These are phyloP conservation scores for Amblyopsis hoosieri DNA, from an alignment of 2,797 vertebrate genomes.

Conservation along the genomic window DNA sequence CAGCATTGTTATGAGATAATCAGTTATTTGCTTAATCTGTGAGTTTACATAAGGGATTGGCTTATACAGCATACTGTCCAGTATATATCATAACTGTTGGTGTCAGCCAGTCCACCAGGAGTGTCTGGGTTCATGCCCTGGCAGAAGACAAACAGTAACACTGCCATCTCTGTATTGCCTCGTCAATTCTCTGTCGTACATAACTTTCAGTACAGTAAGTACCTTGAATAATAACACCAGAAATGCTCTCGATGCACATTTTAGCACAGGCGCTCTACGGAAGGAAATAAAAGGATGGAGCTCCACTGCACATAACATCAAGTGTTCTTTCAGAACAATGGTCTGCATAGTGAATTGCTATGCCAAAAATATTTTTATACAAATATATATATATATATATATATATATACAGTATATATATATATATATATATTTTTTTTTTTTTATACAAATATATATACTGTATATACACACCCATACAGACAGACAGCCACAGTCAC, in stretches of 20 bases:
- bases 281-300: conserved; percentile 52
- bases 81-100: too few species aligned
- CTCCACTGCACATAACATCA: conserved; percentile 8
- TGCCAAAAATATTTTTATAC: conserved; percentile 50
- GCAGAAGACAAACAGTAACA: conserved; percentile 30
- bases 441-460: conserved; percentile 8
- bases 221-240: conserved; percentile 47
- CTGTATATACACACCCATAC: too few species aligned
- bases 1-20: too few species aligned
- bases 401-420: too few species aligned
- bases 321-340: conserved; percentile 46
- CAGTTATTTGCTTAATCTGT: too few species aligned
- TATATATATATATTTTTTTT: too few species aligned
- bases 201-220: conserved; percentile 16
- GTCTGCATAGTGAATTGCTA: conserved; percentile 47
- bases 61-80: too few species aligned
- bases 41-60: too few species aligned
- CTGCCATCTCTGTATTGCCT: neutral
- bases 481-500: conserved; percentile 26
- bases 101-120: conserved; percentile 18
- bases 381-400: too few species aligned
- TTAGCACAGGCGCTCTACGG: conserved; percentile 38
- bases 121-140: conserved; percentile 18
- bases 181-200: conserved; percentile 13
- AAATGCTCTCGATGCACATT: conserved; percentile 35